phyloP scores from a whole-genome alignment of 2,888 invertebrate species.

The Notodonta ziczac region DNA sequence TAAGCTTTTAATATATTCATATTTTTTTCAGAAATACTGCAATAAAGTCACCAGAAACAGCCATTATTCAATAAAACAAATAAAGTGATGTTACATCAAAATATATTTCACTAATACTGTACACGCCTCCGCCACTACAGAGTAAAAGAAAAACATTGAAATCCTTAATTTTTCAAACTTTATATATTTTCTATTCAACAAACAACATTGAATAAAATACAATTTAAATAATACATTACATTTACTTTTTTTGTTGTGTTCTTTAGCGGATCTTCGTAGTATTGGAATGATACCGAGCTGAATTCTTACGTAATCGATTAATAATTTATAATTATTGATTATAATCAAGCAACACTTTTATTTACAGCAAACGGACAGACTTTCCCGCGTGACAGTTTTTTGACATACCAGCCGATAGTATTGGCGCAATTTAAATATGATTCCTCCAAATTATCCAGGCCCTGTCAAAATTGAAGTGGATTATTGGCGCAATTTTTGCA shows the following conservation, averaged over 20 bases:
- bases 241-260: slow-evolving; percentile 43
- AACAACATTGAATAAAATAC: slow-evolving; percentile 77
- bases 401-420: background rate
- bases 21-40: slow-evolving; percentile 47
- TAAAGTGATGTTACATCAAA: slow-evolving; percentile 51
- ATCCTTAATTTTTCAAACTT: slow-evolving; percentile 64
- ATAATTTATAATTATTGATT: slow-evolving; percentile 41
- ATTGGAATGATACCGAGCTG: slow-evolving; percentile 82
- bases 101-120: slow-evolving; percentile 80
- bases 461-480: too few species aligned
- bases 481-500: slow-evolving; percentile 8
- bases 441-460: slow-evolving; percentile 13
- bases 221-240: slow-evolving; percentile 53
- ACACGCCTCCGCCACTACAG: slow-evolving; percentile 63
- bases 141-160: slow-evolving; percentile 68
- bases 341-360: slow-evolving; percentile 52
- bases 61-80: slow-evolving; percentile 51
- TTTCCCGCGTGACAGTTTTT: slow-evolving; percentile 17
- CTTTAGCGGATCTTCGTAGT: slow-evolving; percentile 66
- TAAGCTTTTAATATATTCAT: slow-evolving; percentile 8
- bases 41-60: slow-evolving; percentile 37
- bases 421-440: slow-evolving; percentile 9
- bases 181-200: slow-evolving; percentile 79
- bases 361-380: slow-evolving; percentile 60
- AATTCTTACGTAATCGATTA: slow-evolving; percentile 51